phyloP scores from a whole-genome alignment of 1,140 invertebrate species.

The Pseudomyrmex concolor region DNA sequence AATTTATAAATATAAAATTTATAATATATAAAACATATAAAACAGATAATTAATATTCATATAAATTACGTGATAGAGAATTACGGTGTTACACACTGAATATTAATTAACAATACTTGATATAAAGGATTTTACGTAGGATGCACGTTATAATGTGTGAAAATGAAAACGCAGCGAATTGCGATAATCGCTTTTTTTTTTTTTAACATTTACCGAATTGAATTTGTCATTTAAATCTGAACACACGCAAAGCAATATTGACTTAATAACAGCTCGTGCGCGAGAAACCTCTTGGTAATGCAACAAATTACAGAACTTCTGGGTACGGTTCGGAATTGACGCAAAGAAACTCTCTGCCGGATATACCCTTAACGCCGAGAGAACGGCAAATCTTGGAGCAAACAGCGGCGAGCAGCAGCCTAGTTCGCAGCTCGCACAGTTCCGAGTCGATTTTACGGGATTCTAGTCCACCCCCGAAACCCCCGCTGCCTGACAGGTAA shows the following conservation, averaged over 20 bases:
- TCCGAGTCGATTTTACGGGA: constrained; percentile 90
- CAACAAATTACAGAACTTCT: constrained; percentile 77
- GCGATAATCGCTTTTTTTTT: too few species aligned
- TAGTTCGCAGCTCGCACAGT: constrained; percentile 89
- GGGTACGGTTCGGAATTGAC: constrained; percentile 82
- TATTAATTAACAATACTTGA: too few species aligned
- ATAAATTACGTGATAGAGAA: too few species aligned
- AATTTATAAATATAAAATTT: not conserved
- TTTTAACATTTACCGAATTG: too few species aligned
- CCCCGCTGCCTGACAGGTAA: constrained; percentile 91
- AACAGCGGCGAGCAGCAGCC: constrained; percentile 85
- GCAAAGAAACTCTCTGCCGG: constrained; percentile 90
- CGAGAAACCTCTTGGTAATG: too few species aligned
- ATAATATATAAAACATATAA: not conserved
- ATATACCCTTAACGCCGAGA: constrained; percentile 93
- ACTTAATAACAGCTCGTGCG: too few species aligned
- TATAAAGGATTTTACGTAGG: not conserved
- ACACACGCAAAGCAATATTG: too few species aligned
- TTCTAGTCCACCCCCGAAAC: constrained; percentile 92
- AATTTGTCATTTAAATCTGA: too few species aligned
- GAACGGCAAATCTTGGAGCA: constrained; percentile 89
- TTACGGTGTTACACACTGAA: too few species aligned
- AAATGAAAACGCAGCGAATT: not conserved
- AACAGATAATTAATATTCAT: too few species aligned
- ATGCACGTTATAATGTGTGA: not conserved